phyloP scores from a whole-genome alignment of 2,113 vertebrate species.

The Dipodomys merriami region DNA sequence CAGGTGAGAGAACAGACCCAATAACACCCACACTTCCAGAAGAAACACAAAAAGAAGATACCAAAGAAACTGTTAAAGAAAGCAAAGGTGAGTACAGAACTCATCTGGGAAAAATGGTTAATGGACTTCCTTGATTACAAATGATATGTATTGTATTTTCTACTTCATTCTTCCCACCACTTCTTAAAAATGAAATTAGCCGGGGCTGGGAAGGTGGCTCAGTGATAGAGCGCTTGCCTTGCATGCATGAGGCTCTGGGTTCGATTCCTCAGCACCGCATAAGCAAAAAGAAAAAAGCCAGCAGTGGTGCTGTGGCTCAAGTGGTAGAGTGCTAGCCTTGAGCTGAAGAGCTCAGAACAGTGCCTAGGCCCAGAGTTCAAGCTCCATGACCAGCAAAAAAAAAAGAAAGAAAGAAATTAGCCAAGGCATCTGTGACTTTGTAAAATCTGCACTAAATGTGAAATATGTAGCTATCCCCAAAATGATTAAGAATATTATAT shows the following conservation, averaged over 20 bases:
- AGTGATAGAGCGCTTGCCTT: no score
- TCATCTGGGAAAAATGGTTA: background rate
- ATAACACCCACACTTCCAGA: slow-evolving; percentile 79
- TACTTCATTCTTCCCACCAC: background rate
- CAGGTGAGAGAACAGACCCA: slow-evolving; percentile 80
- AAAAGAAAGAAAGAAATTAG: no score
- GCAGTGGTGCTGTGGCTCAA: no score
- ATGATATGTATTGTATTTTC: background rate
- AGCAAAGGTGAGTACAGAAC: slow-evolving; percentile 84
- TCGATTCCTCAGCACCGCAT: no score
- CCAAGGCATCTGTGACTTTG: background rate
- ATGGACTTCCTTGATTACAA: background rate
- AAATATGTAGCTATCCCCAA: background rate
- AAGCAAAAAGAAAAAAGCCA: no score
- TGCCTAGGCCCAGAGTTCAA: no score
- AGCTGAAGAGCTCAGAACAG: no score
- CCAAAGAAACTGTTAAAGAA: slow-evolving; percentile 84
- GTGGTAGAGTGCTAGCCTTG: no score
- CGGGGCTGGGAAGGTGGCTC: no score
- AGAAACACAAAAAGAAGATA: slow-evolving; percentile 81
- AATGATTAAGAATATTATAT: background rate
- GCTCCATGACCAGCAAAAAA: no score
- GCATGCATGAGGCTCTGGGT: no score
- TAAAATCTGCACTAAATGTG: background rate
- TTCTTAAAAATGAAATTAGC: background rate